Evolutionary conservation across 2,113 vertebrate species (phyloP).

Genomic region (Baryphthengus martii): DNA sequence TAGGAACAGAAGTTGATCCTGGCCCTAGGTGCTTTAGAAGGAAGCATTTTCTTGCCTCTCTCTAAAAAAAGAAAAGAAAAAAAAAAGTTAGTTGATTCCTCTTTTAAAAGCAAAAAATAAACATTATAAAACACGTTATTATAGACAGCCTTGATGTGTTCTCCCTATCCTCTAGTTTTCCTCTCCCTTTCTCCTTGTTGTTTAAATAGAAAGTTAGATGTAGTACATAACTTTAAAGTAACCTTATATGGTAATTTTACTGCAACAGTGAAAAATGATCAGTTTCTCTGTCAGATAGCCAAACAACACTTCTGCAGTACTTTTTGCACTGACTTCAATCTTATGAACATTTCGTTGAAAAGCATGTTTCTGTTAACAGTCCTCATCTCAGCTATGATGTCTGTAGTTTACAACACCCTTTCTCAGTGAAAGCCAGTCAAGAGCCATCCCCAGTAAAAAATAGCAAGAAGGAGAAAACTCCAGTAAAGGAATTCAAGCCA

Average conservation of each 20-base stretch:
- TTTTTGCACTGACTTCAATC: neutral
- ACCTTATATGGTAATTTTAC: slow-evolving; percentile 56
- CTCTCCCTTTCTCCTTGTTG: neutral
- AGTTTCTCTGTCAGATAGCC: slow-evolving; percentile 49
- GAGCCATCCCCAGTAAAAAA: neutral
- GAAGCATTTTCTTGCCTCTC: neutral
- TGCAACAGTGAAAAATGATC: slow-evolving; percentile 47
- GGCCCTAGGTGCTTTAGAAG: neutral
- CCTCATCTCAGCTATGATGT: neutral
- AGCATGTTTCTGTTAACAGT: slow-evolving; percentile 6
- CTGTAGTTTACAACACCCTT: neutral
- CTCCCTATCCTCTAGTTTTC: neutral
- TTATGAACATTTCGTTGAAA: neutral
- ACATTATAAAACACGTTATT: neutral
- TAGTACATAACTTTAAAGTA: neutral
- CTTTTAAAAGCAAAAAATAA: neutral
- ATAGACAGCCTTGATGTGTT: neutral
- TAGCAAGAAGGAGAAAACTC: neutral
- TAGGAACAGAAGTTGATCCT: neutral
- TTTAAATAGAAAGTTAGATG: slow-evolving; percentile 24
- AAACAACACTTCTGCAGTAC: slow-evolving; percentile 21
- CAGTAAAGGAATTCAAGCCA: neutral
- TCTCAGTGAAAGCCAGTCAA: neutral
- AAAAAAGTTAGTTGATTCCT: neutral
- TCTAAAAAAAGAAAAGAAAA: neutral